Evolutionary conservation across 2,797 vertebrate species (phyloP), one percentile per base, ranked within the genome.

Genomic region (Gila robusta): DNA sequence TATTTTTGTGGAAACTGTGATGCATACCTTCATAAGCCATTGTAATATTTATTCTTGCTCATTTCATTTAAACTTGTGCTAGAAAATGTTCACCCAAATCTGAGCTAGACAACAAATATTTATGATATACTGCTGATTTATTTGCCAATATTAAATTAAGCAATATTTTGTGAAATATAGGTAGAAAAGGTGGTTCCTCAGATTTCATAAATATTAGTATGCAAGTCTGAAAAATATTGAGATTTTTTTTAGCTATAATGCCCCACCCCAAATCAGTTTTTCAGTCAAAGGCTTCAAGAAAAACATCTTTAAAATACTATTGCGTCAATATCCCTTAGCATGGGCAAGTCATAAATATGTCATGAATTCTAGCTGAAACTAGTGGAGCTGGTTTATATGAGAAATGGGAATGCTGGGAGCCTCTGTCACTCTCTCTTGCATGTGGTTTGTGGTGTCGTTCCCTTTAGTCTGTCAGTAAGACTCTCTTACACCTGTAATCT

Each of bases 401-500:
- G 70, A 89, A 62, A 37, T 56, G 37, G 73, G 35, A 56, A 78
- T 87, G 79, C 89, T 87, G 49, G 82, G 79, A 89, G 82, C 85
- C 87, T 49, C 80, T 85, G 66, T 88, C 66, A 86, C 62, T 81
- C 26, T 87, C 56, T 21, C 67, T 83, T 93, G 89, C 91, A 91
- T 91, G 86, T 69, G 90, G 76, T 78, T 90, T 79, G 59, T 32
- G 67, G 88, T 91, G 85, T 84, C 49, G 67, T 72, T 89, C 79
- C 90, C 85, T 89, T 52, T 66, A 89, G 10, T 90, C 88, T 88
- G 87, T 93, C 90, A 83, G 37, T 76, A 28, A 81, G 62, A 89
- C 80, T 62, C 86, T 87, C 89, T 94, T 69, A 87, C 80, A 88
- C 32, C 32, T 90, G 81, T 92, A 83, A 79, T 81, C 17, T 91